A percentile compares a stretch with the other conserved stretches of the same genome.
Conservation (phyloP, 2,888 invertebrate genomes). For the Microchrysa polita region DNA sequence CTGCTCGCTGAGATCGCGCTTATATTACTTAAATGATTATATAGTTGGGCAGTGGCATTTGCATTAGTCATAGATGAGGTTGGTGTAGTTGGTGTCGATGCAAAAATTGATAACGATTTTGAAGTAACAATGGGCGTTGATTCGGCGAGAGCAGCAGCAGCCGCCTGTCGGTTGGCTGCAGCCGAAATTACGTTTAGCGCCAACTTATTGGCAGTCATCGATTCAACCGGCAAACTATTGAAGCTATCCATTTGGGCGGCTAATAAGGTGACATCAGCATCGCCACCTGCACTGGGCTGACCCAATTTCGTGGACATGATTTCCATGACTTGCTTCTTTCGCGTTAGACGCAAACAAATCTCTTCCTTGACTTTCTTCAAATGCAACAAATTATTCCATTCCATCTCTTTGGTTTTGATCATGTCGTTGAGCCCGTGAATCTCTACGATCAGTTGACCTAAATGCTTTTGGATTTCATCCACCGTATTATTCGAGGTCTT, state of each 20-base stretch:
- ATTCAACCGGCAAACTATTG: not conserved
- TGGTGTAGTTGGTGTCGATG: slow-evolving; percentile 14
- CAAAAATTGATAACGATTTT: slow-evolving; percentile 6
- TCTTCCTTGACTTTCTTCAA: slow-evolving; percentile 87
- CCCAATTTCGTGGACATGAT: slow-evolving; percentile 56
- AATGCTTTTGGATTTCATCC: slow-evolving; percentile 71
- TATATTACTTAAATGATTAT: slow-evolving; percentile 40
- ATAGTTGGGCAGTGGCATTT: slow-evolving; percentile 3
- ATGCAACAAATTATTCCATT: slow-evolving; percentile 86
- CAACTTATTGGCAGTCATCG: not conserved
- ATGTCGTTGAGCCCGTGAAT: slow-evolving; percentile 77
- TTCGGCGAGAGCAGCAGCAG: not conserved
- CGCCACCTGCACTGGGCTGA: slow-evolving; percentile 47
- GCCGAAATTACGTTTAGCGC: slow-evolving; percentile 9
- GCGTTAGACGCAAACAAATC: slow-evolving; percentile 74
- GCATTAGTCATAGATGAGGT: slow-evolving; percentile 12
- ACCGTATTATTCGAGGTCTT: slow-evolving; percentile 70
- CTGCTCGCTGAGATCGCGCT: slow-evolving; percentile 31
- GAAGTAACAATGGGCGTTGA: slow-evolving; percentile 5
- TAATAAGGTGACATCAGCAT: not conserved
- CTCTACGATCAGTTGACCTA: slow-evolving; percentile 73
- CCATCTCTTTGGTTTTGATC: slow-evolving; percentile 82
- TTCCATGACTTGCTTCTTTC: slow-evolving; percentile 72
- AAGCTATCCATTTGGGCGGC: slow-evolving; percentile 18
- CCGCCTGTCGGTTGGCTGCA: not conserved